Conservation (phyloP, 1,140 invertebrate species). For the Platorchestia sp. region DNA sequence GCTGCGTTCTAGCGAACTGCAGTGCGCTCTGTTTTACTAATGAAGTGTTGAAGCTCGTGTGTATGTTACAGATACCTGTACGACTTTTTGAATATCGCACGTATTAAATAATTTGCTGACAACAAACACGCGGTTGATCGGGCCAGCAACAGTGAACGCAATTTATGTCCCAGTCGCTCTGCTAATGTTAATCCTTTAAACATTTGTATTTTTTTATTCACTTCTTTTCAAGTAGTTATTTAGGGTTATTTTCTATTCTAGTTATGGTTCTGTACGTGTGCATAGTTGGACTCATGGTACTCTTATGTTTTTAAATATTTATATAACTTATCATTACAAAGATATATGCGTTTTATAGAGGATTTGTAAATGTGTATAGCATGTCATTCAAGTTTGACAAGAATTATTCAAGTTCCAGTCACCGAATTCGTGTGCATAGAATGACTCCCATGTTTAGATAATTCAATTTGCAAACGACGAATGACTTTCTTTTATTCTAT, state of each 20-base stretch:
- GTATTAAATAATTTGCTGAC: no score
- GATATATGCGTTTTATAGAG: neutral
- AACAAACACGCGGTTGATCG: neutral
- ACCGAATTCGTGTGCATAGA: neutral
- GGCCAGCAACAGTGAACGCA: no score
- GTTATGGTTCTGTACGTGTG: neutral
- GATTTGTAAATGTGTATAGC: conserved; percentile 14
- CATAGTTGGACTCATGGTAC: neutral
- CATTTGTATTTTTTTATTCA: neutral
- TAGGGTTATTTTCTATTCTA: neutral
- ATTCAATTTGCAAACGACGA: neutral
- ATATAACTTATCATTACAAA: neutral
- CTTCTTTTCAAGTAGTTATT: neutral
- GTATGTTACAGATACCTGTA: no score
- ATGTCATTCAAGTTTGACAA: neutral
- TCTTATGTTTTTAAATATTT: neutral
- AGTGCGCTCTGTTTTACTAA: no score
- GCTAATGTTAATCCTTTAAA: neutral
- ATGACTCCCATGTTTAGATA: neutral
- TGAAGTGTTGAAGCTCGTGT: no score
- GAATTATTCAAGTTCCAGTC: neutral
- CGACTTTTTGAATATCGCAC: no score
- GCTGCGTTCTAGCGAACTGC: no score
- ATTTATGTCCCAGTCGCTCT: neutral
- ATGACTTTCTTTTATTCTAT: neutral